Conservation (phyloP, 1,140 invertebrate species). For the Bombyx mori region ASM3026992v2 NC_085110.1:7214501-7215000, state of each 20-base stretch:
- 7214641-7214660: neutral
- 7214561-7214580: slow-evolving; percentile 59
- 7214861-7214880: no score
- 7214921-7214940: slow-evolving; percentile 42
- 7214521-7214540: slow-evolving; percentile 60
- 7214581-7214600: slow-evolving; percentile 31
- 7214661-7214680: no score
- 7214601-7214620: slow-evolving; percentile 1
- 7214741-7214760: no score
- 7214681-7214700: no score
- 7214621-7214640: neutral
- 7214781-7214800: neutral
- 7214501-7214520: slow-evolving; percentile 59
- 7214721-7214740: no score
- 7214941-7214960: slow-evolving; percentile 45
- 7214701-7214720: no score
- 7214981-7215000: slow-evolving; percentile 57
- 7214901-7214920: slow-evolving; percentile 10
- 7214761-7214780: no score
- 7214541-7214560: slow-evolving; percentile 63
- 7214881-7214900: no score
- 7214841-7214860: no score
- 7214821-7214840: no score
- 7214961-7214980: slow-evolving; percentile 63
- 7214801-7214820: neutral